phyloP scores from a whole-genome alignment of 2,888 invertebrate genomes.

The Macrosoma leucophasiata region DNA sequence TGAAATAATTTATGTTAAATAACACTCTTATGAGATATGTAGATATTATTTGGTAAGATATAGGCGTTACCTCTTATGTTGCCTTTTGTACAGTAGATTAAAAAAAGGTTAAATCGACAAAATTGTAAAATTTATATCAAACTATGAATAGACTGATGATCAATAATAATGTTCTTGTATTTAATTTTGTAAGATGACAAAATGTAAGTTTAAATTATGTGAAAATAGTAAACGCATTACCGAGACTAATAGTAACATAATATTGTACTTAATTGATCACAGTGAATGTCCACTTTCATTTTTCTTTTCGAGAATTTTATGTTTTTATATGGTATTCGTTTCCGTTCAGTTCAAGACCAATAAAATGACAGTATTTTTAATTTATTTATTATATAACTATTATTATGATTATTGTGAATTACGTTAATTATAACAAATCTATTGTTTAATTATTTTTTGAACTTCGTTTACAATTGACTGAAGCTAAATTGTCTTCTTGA shows the following conservation, averaged over 20 bases:
- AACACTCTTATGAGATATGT: constrained; percentile 54
- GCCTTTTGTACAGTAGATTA: constrained; percentile 59
- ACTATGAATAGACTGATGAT: constrained; percentile 74
- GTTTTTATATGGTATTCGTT: constrained; percentile 32
- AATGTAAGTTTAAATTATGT: constrained; percentile 70
- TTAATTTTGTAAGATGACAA: constrained; percentile 74
- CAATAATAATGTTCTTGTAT: constrained; percentile 72
- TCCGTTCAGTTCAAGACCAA: constrained; percentile 45
- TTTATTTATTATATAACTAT: constrained; percentile 62
- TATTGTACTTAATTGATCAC: constrained; percentile 70
- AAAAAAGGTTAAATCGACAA: constrained; percentile 66
- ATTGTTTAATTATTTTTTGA: constrained; percentile 60
- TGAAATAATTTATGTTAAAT: constrained; percentile 60
- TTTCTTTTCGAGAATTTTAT: constrained; percentile 64
- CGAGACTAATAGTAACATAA: constrained; percentile 47
- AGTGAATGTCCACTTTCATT: constrained; percentile 60
- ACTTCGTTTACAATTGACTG: constrained; percentile 66
- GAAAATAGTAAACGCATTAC: constrained; percentile 45
- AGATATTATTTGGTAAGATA: constrained; percentile 55
- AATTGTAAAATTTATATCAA: constrained; percentile 72
- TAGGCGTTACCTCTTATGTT: constrained; percentile 61
- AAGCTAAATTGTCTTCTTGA: constrained; percentile 56
- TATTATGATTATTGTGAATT: constrained; percentile 52
- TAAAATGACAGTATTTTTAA: constrained; percentile 70
- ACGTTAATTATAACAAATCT: constrained; percentile 52